Conservation (phyloP, 2,888 invertebrate genomes). For the Onthophagus sagittarius region DNA sequence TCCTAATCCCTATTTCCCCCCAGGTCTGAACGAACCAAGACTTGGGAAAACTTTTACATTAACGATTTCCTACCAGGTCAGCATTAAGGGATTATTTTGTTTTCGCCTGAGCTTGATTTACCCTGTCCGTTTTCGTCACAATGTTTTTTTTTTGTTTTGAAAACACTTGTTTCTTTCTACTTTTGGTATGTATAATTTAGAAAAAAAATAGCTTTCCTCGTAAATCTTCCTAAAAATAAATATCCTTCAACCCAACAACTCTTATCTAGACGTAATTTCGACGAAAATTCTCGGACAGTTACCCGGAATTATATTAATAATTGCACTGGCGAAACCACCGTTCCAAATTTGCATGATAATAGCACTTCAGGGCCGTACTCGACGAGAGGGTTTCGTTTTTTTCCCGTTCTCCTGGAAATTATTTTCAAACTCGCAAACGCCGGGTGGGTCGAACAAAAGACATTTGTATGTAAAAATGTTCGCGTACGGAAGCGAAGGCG, state of each 20-base stretch:
- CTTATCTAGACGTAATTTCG: neutral
- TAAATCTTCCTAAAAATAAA: neutral
- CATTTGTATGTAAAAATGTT: slow-evolving; percentile 21
- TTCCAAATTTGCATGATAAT: neutral
- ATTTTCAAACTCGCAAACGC: slow-evolving; percentile 16
- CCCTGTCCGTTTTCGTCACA: slow-evolving; percentile 22
- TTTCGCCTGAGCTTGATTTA: slow-evolving; percentile 22
- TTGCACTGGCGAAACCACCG: neutral
- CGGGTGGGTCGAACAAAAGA: slow-evolving; percentile 17
- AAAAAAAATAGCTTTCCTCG: neutral
- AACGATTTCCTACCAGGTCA: slow-evolving; percentile 17
- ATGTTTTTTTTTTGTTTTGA: neutral
- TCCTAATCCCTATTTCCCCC: neutral
- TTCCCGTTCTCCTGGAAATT: slow-evolving; percentile 9
- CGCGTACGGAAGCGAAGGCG: neutral
- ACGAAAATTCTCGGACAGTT: neutral
- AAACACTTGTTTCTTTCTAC: neutral
- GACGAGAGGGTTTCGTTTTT: neutral
- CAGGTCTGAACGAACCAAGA: slow-evolving; percentile 13
- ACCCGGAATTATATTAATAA: neutral
- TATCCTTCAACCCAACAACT: neutral
- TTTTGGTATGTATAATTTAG: neutral
- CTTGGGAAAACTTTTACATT: slow-evolving; percentile 23
- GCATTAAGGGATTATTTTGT: slow-evolving; percentile 25
- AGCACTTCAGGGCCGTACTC: neutral